These are phyloP conservation scores for Aphelinus atriplicis DNA, from an alignment of 1,140 invertebrate species.

Conservation along the genomic window DNA sequence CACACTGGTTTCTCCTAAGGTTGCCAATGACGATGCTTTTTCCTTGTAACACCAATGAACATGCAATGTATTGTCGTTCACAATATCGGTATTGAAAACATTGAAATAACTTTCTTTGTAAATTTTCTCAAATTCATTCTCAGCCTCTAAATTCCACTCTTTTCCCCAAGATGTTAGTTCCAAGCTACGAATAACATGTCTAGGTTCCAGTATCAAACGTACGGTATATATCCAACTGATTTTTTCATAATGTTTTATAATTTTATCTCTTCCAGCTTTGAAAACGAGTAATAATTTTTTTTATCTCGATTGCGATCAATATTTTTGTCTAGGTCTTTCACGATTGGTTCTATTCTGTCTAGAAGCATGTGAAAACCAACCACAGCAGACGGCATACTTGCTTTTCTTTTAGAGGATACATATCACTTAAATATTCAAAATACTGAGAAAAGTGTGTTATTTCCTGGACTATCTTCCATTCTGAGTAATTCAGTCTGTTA, in stretches of 20 bases:
- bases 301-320: no score
- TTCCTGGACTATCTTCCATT: neutral
- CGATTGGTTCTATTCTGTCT: slow-evolving; percentile 6
- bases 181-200: neutral
- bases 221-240: slow-evolving; percentile 38
- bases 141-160: neutral
- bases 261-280: slow-evolving; percentile 19
- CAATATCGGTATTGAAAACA: neutral
- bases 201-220: neutral
- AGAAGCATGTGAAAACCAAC: slow-evolving; percentile 9
- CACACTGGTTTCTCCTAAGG: no score
- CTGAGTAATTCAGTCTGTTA: neutral
- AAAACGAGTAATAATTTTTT: neutral
- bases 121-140: neutral
- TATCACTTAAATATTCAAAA: neutral
- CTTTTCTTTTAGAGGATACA: neutral
- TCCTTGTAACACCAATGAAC: no score
- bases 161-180: neutral
- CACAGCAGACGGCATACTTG: slow-evolving; percentile 4
- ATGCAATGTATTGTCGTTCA: neutral
- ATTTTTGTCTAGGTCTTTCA: no score
- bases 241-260: slow-evolving; percentile 36
- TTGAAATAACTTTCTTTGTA: slow-evolving; percentile 2
- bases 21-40: no score
- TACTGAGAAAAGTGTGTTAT: neutral